Conservation (phyloP, 53 echinoderm and acorn worm species). For the Holothuria scabra region DNA sequence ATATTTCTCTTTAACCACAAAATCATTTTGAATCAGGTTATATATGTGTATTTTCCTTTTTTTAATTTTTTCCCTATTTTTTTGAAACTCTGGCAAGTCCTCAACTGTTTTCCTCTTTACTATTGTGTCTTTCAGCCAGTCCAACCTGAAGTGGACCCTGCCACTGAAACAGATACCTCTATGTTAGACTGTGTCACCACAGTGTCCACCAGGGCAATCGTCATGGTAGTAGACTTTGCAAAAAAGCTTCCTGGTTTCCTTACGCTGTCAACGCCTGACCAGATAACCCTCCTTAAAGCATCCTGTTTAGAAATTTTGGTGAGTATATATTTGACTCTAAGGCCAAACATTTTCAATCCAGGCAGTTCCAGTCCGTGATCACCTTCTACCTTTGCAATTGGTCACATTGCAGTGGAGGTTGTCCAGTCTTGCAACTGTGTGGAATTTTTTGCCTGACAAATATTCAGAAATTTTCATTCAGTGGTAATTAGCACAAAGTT, state of each 20-base stretch:
- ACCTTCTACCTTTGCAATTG: no score
- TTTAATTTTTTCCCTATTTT: no score
- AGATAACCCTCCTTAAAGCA: conserved; percentile 98
- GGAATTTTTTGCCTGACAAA: no score
- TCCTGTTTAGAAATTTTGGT: conserved; percentile 99
- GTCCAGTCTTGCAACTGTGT: no score
- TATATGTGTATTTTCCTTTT: no score
- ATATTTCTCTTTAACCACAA: no score
- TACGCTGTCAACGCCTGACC: conserved; percentile 86
- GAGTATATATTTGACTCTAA: not conserved
- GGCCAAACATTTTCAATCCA: no score
- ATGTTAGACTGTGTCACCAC: conserved; percentile 94
- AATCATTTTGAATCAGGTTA: no score
- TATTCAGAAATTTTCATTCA: no score
- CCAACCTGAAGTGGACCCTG: conserved; percentile 50
- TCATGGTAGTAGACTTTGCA: conserved; percentile 99
- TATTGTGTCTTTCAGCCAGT: conserved; percentile 32
- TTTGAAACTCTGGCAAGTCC: not conserved
- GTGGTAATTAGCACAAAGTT: no score
- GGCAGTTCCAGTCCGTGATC: no score
- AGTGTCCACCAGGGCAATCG: conserved; percentile 94
- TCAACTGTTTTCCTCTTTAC: not conserved
- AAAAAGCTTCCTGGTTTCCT: conserved; percentile 97
- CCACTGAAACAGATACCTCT: conserved; percentile 60
- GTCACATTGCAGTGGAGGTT: no score